Conservation (phyloP, 2,888 invertebrate genomes). For the Scaptomyza caliginosa region DNA sequence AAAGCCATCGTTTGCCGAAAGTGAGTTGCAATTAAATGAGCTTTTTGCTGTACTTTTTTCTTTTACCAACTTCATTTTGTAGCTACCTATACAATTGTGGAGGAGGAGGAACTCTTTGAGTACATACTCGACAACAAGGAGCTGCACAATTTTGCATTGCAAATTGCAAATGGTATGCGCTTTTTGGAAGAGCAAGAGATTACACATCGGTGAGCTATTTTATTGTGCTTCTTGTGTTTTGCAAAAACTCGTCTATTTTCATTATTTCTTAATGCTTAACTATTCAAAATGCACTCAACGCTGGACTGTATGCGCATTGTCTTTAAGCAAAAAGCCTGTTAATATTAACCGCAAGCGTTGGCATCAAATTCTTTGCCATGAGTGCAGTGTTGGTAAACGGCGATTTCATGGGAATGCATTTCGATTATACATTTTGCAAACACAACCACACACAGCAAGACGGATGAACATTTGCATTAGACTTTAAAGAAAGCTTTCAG, state of each 20-base stretch:
- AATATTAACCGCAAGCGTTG: no score
- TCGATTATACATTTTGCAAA: no score
- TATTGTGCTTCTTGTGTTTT: background rate
- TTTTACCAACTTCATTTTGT: background rate
- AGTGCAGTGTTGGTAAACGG: no score
- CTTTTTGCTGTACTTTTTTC: no score
- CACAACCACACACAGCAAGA: no score
- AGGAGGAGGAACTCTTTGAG: slow-evolving; percentile 76
- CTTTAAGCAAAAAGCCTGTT: no score
- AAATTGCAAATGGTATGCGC: slow-evolving; percentile 92
- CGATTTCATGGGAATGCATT: no score
- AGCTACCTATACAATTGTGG: slow-evolving; percentile 82
- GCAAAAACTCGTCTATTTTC: background rate
- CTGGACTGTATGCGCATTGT: no score
- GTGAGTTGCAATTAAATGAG: slow-evolving; percentile 83
- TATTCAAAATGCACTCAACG: no score
- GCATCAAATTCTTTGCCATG: no score
- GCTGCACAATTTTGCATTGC: slow-evolving; percentile 90
- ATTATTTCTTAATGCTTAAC: background rate
- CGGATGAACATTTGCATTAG: no score
- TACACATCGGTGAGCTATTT: slow-evolving; percentile 87
- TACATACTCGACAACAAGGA: slow-evolving; percentile 85
- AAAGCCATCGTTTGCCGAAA: slow-evolving; percentile 86
- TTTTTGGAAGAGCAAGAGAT: slow-evolving; percentile 89
- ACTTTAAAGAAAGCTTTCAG: no score